Evolutionary conservation across 2,797 vertebrate species (phyloP).

Genomic region (Ispidina picta): DNA sequence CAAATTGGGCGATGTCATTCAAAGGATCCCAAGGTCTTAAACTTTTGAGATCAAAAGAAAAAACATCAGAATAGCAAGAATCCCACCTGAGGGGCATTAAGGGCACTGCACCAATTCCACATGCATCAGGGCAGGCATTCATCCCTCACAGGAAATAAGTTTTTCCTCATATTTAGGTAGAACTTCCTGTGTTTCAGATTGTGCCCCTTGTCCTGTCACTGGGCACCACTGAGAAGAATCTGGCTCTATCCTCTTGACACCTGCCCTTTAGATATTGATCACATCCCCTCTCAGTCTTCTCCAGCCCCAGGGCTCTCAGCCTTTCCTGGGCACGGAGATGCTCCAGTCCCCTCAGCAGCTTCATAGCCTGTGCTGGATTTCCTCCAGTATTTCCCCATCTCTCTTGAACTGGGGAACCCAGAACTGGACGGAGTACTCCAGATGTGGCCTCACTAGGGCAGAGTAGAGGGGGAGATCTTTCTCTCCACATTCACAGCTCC

Average conservation of each 20-base stretch:
- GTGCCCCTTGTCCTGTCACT: background rate
- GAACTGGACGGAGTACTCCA: background rate
- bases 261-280: background rate
- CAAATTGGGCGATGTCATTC: slow-evolving; percentile 87
- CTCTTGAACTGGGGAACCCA: background rate
- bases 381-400: background rate
- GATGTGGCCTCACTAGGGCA: background rate
- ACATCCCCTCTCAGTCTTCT: background rate
- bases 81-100: background rate
- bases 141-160: background rate
- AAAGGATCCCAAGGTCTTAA: slow-evolving; percentile 88
- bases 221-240: background rate
- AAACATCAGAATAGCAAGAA: slow-evolving; percentile 10
- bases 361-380: background rate
- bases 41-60: slow-evolving; percentile 72
- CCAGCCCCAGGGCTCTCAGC: background rate
- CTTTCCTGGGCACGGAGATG: background rate
- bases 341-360: background rate
- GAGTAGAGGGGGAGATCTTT: background rate
- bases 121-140: background rate
- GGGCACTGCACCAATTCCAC: background rate
- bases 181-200: background rate
- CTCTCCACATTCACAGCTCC: background rate
- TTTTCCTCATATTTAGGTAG: background rate
- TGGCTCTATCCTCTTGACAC: background rate